Evolutionary conservation across 2,113 vertebrate species (phyloP).

Genomic region (Verasper variegatus): DNA sequence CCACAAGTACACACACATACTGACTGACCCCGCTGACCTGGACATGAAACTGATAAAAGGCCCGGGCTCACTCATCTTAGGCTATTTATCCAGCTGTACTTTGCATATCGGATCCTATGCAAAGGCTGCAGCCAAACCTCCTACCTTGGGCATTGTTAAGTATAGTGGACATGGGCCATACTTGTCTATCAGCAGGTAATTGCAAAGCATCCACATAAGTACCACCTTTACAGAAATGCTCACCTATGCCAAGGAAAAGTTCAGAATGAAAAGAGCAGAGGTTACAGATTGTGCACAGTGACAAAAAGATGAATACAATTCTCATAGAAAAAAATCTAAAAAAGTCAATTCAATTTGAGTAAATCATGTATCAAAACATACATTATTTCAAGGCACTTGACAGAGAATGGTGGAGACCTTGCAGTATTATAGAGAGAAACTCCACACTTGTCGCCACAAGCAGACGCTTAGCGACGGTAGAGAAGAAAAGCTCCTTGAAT

Average conservation of each 20-base stretch:
- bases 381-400: neutral
- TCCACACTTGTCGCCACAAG: neutral
- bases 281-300: neutral
- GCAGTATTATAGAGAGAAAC: neutral
- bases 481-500: neutral
- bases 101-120: neutral
- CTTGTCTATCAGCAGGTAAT: neutral
- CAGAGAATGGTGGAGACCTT: neutral
- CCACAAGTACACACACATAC: slow-evolving; percentile 17
- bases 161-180: too few relatives aligned
- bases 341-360: neutral
- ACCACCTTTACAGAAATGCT: neutral
- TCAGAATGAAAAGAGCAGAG: neutral
- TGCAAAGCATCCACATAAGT: neutral
- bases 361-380: neutral
- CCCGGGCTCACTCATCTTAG: slow-evolving; percentile 4
- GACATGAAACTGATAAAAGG: neutral
- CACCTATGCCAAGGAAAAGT: neutral
- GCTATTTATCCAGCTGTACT: neutral
- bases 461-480: neutral
- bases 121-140: neutral
- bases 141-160: neutral
- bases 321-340: neutral
- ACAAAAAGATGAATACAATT: neutral
- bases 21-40: slow-evolving; percentile 17